Percentiles rank a stretch among this genome's conserved stretches.
These are phyloP conservation scores for Graptemys geographica DNA, from an alignment of 2,797 vertebrate genomes.

Conservation along the genomic window DNA sequence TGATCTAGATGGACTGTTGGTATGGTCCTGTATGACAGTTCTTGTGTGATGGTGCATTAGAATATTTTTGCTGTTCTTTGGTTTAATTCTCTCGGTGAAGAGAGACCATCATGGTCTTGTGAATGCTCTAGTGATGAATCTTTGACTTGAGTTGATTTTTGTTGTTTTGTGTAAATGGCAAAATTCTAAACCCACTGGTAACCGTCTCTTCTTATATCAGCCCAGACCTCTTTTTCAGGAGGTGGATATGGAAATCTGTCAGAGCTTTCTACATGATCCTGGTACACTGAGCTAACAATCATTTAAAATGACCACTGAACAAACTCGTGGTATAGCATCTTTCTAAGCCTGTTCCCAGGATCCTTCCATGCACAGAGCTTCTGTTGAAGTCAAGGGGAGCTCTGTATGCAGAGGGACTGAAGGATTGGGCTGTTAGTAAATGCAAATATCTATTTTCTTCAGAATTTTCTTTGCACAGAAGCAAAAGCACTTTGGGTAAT, in stretches of 20 bases:
- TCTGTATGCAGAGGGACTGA: not conserved
- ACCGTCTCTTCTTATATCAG: accelerated
- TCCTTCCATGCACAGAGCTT: not conserved
- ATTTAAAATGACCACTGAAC: not conserved
- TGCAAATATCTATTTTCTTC: not conserved
- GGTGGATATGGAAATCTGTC: not conserved
- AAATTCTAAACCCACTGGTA: not conserved
- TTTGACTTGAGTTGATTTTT: not conserved
- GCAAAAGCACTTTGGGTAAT: not conserved
- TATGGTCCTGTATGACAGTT: accelerated
- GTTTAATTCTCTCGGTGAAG: not conserved
- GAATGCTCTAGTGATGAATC: not conserved
- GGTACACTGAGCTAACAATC: not conserved
- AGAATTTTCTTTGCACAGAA: not conserved
- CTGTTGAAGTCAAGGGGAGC: not conserved
- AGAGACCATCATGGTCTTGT: not conserved
- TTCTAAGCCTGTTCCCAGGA: not conserved
- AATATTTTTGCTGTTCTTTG: accelerated
- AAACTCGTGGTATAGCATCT: accelerated
- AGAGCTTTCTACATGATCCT: not conserved
- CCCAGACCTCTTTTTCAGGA: accelerated
- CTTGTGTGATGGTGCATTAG: accelerated
- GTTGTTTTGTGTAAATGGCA: not conserved
- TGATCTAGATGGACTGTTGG: not conserved
- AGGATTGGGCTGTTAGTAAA: not conserved